Evolutionary conservation across 23 tunicate species (phyloP).

Genomic region (Corella eumyota): DNA sequence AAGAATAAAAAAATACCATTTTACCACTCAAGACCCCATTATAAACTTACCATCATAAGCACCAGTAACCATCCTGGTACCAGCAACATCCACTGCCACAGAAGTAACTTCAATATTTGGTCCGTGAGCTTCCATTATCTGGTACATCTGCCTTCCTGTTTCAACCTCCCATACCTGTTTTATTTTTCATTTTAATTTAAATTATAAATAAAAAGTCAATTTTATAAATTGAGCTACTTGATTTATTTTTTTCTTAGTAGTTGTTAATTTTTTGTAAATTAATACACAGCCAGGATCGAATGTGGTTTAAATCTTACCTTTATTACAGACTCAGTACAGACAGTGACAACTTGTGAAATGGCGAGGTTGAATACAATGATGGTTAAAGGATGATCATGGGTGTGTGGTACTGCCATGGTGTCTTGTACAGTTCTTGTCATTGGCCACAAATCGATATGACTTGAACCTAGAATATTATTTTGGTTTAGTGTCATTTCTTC

Average conservation of each 20-base stretch:
- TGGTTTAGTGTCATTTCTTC: background rate
- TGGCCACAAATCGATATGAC: constrained; percentile 76
- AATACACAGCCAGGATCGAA: too few species aligned
- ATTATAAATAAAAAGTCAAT: too few species aligned
- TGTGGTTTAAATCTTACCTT: too few species aligned
- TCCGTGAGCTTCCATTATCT: constrained; percentile 83
- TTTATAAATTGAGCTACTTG: too few species aligned
- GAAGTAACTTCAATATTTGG: constrained; percentile 58
- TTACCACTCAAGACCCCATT: background rate
- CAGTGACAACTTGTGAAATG: constrained; percentile 40
- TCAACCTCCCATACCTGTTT: constrained; percentile 91
- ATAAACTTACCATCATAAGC: constrained; percentile 58
- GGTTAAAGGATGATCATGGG: constrained; percentile 76
- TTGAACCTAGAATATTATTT: constrained; percentile 54
- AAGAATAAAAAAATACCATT: background rate
- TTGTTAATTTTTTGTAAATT: too few species aligned
- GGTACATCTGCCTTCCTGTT: constrained; percentile 85
- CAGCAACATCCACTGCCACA: constrained; percentile 44
- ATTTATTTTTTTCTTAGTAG: too few species aligned
- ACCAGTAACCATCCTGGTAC: constrained; percentile 69
- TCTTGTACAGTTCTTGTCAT: constrained; percentile 90
- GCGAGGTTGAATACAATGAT: constrained; percentile 28
- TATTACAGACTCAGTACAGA: constrained; percentile 76
- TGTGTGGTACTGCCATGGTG: constrained; percentile 87
- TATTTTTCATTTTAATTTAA: too few species aligned